Conservation (phyloP, 2,113 vertebrate species). For the Syrrhaptes paradoxus region DNA sequence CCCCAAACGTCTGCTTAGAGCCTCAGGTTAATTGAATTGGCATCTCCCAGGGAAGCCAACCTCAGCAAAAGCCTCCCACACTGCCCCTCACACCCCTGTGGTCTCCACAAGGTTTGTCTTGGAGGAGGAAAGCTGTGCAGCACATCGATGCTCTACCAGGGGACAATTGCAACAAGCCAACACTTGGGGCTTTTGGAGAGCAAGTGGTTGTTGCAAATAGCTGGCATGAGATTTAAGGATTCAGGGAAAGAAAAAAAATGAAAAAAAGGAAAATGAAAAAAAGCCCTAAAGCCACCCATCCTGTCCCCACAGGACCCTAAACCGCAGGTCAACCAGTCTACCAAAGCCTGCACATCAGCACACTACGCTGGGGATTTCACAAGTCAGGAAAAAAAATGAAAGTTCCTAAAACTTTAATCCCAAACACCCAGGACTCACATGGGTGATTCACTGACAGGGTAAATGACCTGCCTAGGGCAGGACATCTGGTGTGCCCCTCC, state of each 20-base stretch:
- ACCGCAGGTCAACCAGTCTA: not conserved
- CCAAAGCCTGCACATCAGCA: not conserved
- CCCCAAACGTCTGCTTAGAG: not conserved
- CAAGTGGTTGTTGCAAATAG: not conserved
- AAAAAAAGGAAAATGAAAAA: not conserved
- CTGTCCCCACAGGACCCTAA: too few species aligned
- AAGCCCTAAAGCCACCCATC: not conserved
- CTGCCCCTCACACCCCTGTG: fast-evolving
- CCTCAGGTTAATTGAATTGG: not conserved
- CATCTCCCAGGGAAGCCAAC: not conserved
- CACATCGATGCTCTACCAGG: not conserved
- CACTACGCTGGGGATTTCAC: not conserved
- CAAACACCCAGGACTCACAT: fast-evolving
- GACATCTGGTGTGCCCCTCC: not conserved
- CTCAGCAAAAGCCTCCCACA: not conserved
- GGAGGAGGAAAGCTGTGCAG: not conserved
- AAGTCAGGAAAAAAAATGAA: not conserved
- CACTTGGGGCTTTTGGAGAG: not conserved
- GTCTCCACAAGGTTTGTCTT: too few species aligned
- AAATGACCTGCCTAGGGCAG: not conserved
- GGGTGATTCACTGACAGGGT: not conserved
- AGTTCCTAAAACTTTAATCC: not conserved
- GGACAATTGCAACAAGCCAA: not conserved
- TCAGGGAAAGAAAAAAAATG: not conserved
- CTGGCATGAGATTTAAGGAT: not conserved